Base-by-base conservation (phyloP, 2,113 vertebrate species). In the Forbesichthys papilliferus region DNA sequence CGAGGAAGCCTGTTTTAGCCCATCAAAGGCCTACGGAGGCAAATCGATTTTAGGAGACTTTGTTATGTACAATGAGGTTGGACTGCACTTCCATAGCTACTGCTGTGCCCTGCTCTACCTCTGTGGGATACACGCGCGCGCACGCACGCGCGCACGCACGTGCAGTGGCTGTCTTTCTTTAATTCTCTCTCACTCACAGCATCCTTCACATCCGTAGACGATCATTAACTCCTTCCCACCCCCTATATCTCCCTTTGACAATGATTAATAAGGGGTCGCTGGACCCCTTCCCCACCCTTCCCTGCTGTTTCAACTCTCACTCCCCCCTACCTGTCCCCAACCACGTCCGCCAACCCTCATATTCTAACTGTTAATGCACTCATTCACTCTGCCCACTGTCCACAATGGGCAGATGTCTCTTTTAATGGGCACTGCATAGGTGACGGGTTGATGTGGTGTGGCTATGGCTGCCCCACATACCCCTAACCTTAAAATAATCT, bases 221-320 rank as follows among this genome's bases (percentile, higher is more conserved):
- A 12, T n/a, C 60, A 16, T 69, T 48, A 54, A 9, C 66, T 63
- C 59, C 67, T 59, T 16, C 16, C 36, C 33, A n/a, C 54, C 66
- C 84, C 61, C 79, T 67, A 63, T 48, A 33, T 55, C 76, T 64
- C 73, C 66, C 42, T 27, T 73, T 79, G 83, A 81, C 82, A 79
- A 64, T 51, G 46, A 64, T 46, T 80, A 67, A 88, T 79, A 78
- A 80, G 72, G 58, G 66, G 56, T 34, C 56, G 66, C 70, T 56
- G 56, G 66, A 1, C 54, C 59, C 60, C 46, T 33, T 10, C 49
- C 49, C 11, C 11, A 8, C 5, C 49, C 13, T 1, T 4, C 11
- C 49, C 11, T 11, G 13, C 36, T 52, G 13, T 52, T 11, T 52
- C 49, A 52, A 4, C 49, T 52, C 11, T 52, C 49, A 11, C 11